Conservation (phyloP, 2,113 vertebrate genomes). For the Chamaetylas fuelleborni region DNA sequence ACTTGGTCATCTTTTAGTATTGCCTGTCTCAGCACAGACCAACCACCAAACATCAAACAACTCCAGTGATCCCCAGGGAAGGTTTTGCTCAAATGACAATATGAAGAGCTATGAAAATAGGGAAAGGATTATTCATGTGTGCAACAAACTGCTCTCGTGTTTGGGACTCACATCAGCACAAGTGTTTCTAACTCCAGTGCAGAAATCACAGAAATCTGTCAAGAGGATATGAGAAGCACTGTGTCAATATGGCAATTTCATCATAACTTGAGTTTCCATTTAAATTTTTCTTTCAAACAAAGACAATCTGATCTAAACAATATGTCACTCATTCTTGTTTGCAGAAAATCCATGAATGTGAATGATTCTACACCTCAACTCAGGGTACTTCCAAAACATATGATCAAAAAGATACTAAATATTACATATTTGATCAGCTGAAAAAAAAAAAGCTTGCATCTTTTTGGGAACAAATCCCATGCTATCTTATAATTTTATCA, state of each 20-base stretch:
- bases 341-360: neutral
- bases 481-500: neutral
- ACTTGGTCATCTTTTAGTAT: neutral
- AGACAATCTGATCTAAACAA: neutral
- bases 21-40: neutral
- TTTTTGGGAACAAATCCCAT: neutral
- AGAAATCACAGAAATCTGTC: neutral
- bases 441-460: neutral
- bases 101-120: neutral
- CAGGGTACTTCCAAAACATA: neutral
- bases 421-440: neutral
- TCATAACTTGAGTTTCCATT: neutral
- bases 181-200: neutral
- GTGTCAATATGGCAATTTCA: neutral
- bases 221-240: neutral
- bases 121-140: neutral
- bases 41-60: neutral
- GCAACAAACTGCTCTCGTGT: fast-evolving
- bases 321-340: neutral
- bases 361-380: neutral
- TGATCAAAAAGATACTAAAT: neutral
- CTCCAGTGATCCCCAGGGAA: neutral
- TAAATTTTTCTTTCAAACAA: neutral
- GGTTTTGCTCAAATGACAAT: neutral
- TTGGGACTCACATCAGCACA: neutral